Conservation (phyloP, 2,888 invertebrate species). For the Microctonus aethiopoides region DNA sequence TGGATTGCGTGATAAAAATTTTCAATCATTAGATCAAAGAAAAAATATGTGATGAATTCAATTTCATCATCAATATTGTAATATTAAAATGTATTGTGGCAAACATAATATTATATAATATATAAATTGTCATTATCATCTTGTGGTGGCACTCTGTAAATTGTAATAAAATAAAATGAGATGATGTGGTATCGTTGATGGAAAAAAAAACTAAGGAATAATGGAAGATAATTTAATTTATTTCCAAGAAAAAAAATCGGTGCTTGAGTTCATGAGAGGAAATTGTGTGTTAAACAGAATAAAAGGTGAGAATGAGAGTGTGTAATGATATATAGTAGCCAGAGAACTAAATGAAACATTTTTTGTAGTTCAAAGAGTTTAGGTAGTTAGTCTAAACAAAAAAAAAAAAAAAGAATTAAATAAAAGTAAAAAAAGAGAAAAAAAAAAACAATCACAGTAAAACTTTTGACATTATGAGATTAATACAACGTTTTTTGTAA, state of each 20-base stretch:
- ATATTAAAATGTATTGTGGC: background rate
- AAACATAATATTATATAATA: background rate
- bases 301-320: background rate
- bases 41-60: background rate
- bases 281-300: background rate
- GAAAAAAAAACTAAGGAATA: background rate
- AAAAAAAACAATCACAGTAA: conserved; percentile 27
- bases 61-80: background rate
- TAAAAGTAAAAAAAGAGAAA: conserved; percentile 33
- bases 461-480: conserved; percentile 42
- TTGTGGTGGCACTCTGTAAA: background rate
- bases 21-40: background rate
- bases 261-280: background rate
- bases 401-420: conserved; percentile 34
- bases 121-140: background rate
- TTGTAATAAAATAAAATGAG: background rate
- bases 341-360: conserved; percentile 58
- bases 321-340: conserved; percentile 16
- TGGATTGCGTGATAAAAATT: background rate
- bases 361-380: conserved; percentile 55
- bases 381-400: conserved; percentile 53
- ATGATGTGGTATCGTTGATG: background rate
- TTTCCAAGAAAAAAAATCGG: background rate
- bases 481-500: conserved; percentile 54
- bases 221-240: background rate